phyloP scores from a whole-genome alignment of 2,888 invertebrate species.

The Agrochola lychnidis region DNA sequence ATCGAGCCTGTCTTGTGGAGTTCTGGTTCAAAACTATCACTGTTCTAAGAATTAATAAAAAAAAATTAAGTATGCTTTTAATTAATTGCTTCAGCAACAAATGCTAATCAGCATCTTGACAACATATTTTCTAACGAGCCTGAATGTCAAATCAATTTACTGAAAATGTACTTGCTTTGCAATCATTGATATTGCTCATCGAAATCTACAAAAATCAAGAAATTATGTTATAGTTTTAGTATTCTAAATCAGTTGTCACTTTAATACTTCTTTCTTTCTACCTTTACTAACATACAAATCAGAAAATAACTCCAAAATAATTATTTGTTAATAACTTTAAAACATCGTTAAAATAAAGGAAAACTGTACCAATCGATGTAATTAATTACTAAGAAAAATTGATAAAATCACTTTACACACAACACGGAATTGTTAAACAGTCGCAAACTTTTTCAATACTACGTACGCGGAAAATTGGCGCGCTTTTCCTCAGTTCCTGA shows the following conservation, averaged over 20 bases:
- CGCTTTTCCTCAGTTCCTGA: constrained; percentile 63
- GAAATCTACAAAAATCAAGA: neutral
- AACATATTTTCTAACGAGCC: constrained; percentile 5
- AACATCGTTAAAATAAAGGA: neutral
- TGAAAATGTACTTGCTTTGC: constrained; percentile 17
- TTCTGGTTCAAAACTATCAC: neutral
- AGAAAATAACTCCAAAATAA: neutral
- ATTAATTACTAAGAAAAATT: neutral
- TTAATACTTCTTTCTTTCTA: neutral
- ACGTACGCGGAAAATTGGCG: constrained; percentile 63
- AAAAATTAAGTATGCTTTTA: neutral
- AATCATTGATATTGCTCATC: constrained; percentile 6
- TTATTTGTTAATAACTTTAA: too few relatives aligned
- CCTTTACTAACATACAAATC: neutral
- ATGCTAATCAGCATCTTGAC: neutral
- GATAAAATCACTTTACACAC: constrained; percentile 24
- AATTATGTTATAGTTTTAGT: neutral
- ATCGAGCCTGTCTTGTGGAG: neutral
- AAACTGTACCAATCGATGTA: neutral
- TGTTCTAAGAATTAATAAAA: neutral
- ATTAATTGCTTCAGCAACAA: neutral
- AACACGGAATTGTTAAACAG: too few relatives aligned
- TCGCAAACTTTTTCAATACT: constrained; percentile 28
- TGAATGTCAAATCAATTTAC: constrained; percentile 28
- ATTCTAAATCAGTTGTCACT: neutral